A percentile compares a stretch with the other conserved stretches of the same genome.
These are phyloP conservation scores for Eleginops maclovinus DNA, from an alignment of 2,113 vertebrate species.

Conservation along the genomic window DNA sequence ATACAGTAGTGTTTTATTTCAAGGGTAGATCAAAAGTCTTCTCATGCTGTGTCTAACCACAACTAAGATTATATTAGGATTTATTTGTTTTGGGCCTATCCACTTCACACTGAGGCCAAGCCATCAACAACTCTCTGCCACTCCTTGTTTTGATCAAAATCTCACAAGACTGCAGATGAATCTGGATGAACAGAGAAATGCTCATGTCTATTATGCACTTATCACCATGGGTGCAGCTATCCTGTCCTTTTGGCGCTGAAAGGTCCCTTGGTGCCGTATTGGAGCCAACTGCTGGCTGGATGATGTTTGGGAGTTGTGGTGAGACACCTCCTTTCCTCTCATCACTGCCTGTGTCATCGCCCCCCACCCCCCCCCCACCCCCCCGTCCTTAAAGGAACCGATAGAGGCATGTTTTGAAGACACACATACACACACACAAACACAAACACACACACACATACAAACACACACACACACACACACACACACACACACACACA, in stretches of 20 bases:
- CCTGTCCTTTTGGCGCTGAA: constrained; percentile 27
- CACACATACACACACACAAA: constrained; percentile 10
- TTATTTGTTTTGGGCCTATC: constrained; percentile 76
- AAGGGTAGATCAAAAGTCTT: constrained; percentile 76
- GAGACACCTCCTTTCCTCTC: constrained; percentile 54
- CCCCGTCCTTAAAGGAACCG: constrained; percentile 42
- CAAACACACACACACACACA: constrained; percentile 7
- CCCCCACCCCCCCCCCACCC: constrained; percentile 50
- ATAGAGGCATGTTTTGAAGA: constrained; percentile 38
- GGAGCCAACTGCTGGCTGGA: constrained; percentile 8
- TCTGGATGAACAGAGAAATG: constrained; percentile 52
- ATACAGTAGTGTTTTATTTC: constrained; percentile 78
- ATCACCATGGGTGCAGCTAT: constrained; percentile 23
- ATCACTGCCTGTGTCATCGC: constrained; percentile 51
- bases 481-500: constrained; percentile 11
- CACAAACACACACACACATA: constrained; percentile 15
- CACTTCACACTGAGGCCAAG: constrained; percentile 53
- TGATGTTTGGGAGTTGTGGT: constrained; percentile 36
- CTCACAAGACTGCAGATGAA: constrained; percentile 38
- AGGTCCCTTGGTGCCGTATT: constrained; percentile 17
- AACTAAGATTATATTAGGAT: constrained; percentile 74
- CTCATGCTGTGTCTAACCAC: constrained; percentile 72
- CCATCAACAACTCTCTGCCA: constrained; percentile 62
- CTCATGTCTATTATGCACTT: constrained; percentile 28
- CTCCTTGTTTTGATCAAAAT: constrained; percentile 70